These are phyloP conservation scores for Psix sp. DNA, from an alignment of 1,140 invertebrate genomes.

Conservation along the genomic window DNA sequence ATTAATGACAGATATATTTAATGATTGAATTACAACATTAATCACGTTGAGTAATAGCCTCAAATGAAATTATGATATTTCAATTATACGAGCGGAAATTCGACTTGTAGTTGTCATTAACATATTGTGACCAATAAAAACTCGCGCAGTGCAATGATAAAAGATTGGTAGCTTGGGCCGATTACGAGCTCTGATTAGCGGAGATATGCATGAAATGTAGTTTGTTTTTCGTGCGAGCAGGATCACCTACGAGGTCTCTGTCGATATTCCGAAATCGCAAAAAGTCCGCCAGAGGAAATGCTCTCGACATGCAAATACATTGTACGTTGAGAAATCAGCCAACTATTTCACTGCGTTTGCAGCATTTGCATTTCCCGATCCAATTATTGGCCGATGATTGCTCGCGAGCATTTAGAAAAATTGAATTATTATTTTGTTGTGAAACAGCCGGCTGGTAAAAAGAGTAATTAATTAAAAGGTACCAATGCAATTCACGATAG, in stretches of 20 bases:
- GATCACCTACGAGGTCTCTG: not conserved
- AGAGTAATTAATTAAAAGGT: constrained; percentile 26
- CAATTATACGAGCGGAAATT: constrained; percentile 43
- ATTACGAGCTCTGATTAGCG: constrained; percentile 25
- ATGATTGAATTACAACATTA: constrained; percentile 25
- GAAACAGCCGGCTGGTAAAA: constrained; percentile 10
- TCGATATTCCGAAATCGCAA: constrained; percentile 36
- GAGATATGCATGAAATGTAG: constrained; percentile 39
- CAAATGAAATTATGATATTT: constrained; percentile 41
- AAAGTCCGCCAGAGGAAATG: constrained; percentile 11
- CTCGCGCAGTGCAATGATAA: not conserved
- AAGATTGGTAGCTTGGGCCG: constrained; percentile 19
- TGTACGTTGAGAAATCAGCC: constrained; percentile 41
- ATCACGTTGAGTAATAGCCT: constrained; percentile 42
- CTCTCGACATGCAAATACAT: constrained; percentile 37
- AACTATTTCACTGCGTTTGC: constrained; percentile 33
- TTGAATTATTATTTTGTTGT: constrained; percentile 40
- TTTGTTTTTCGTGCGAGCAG: constrained; percentile 20
- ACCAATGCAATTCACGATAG: constrained; percentile 16
- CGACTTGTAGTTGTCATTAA: constrained; percentile 12
- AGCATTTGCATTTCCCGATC: constrained; percentile 41
- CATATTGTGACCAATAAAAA: constrained; percentile 29
- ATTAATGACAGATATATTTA: constrained; percentile 21
- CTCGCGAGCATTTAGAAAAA: constrained; percentile 22
- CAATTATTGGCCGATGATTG: constrained; percentile 38